These are phyloP conservation scores for Morpho deidamia DNA, from an alignment of 2,888 invertebrate species.

Conservation along the genomic window DNA sequence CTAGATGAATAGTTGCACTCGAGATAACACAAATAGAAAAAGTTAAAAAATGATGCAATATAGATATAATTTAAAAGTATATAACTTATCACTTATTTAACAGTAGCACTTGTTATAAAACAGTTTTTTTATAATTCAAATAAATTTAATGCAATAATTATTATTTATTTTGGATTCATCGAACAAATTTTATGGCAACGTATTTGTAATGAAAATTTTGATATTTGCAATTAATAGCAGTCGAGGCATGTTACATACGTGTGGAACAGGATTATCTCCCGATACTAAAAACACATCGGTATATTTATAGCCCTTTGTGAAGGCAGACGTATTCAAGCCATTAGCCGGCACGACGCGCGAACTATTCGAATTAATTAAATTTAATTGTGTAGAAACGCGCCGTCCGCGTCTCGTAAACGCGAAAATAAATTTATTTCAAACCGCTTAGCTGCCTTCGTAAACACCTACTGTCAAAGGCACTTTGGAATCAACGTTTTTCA, in stretches of 20 bases:
- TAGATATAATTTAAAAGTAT: no score
- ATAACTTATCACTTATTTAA: no score
- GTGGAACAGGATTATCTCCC: constrained; percentile 11
- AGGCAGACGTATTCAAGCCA: constrained; percentile 61
- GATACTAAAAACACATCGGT: constrained; percentile 26
- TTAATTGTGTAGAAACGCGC: constrained; percentile 69
- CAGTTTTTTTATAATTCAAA: no score
- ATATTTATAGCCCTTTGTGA: constrained; percentile 59
- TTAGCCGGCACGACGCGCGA: constrained; percentile 63
- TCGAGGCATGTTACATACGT: neutral
- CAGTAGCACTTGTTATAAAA: no score
- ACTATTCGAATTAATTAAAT: constrained; percentile 76
- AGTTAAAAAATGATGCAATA: no score
- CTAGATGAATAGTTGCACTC: no score
- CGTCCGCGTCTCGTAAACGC: constrained; percentile 43
- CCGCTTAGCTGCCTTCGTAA: constrained; percentile 33
- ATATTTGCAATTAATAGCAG: neutral
- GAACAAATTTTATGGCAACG: no score
- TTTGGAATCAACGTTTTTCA: constrained; percentile 1
- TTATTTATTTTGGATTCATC: no score
- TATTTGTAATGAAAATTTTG: no score
- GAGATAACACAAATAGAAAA: no score
- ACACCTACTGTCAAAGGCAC: constrained; percentile 21
- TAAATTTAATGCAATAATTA: no score
- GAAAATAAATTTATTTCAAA: constrained; percentile 40